Base-by-base conservation (phyloP, 2,888 invertebrate species). In the Drosophila rellima region DNA sequence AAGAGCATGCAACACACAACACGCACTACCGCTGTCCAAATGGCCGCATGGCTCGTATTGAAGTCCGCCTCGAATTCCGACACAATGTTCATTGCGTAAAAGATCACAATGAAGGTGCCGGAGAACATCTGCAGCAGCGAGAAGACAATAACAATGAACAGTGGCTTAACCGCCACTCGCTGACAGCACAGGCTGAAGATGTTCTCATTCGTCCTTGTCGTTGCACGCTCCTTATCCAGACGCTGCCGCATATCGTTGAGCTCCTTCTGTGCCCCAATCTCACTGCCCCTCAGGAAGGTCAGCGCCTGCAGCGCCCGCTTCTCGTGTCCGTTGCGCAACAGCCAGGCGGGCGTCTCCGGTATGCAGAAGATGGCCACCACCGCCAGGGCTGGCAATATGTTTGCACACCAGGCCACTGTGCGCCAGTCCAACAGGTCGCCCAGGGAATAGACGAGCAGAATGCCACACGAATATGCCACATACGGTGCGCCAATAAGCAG, bases 331-430 rank as follows among this genome's bases (percentile, higher is more conserved):
- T 94, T 93, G 18, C 95, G 93, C 1, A 95, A 94, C 55, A 96
- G 92, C 96, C 96, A 96, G 1, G 94, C 95, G 0, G 96, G 96
- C 80, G 95, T 96, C 90, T 96, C 96, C 0, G 96, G 96, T 35
- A 96, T 94, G 62, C 93, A 85, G 82, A 93, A 94, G 57, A 96
- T 93, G n/a, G 95, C 94, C 1, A 94, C 64, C 40, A 95, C 93
- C 0, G 95, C 94, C 26, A 95, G 72, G 0, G 93, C 83, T 0
- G 96, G 96, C 51, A 96, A 90, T 4, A 93, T 92, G 23, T 94
- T 93, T 23, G 94, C 94, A 47, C 94, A 93, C 87, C 94, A 95
- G 6, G 96, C 96, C 52, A 96, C 96, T 17, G 93, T 91, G 64
- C 95, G 93, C 96, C 96, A 96, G 29, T 94, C 93, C 37, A 96